Conservation (phyloP, 2,797 vertebrate species). For the Gallinago solitaria region DNA sequence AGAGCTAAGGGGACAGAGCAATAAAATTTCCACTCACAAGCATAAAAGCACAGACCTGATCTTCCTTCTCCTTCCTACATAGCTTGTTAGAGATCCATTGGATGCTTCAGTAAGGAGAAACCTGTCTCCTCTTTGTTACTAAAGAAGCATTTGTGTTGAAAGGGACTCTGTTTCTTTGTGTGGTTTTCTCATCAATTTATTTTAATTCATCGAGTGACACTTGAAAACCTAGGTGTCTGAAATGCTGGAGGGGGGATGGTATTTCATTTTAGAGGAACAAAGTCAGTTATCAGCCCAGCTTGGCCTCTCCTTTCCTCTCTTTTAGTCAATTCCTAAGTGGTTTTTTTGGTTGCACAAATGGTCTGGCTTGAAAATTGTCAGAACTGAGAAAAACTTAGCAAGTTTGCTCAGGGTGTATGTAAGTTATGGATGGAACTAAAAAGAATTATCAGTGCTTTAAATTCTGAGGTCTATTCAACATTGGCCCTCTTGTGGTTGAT, state of each 20-base stretch:
- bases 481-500: constrained; percentile 35
- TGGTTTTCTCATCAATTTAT: background rate
- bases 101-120: background rate
- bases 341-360: background rate
- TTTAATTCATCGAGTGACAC: background rate
- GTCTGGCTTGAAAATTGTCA: background rate
- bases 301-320: background rate
- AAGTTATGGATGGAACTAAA: background rate
- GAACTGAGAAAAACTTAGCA: background rate
- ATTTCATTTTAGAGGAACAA: background rate
- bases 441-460: background rate
- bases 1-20: background rate
- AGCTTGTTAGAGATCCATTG: background rate
- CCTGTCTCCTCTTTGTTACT: background rate
- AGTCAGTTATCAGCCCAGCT: background rate
- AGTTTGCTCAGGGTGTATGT: background rate
- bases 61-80: background rate
- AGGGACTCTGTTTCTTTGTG: background rate
- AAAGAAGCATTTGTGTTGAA: background rate
- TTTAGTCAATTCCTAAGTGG: rapidly evolving
- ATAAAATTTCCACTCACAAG: background rate
- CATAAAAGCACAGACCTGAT: background rate
- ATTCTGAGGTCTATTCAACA: background rate
- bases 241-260: background rate
- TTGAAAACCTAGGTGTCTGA: background rate